Conservation (phyloP, 2,797 vertebrate species). For the Hippoglossus hippoglossus region DNA sequence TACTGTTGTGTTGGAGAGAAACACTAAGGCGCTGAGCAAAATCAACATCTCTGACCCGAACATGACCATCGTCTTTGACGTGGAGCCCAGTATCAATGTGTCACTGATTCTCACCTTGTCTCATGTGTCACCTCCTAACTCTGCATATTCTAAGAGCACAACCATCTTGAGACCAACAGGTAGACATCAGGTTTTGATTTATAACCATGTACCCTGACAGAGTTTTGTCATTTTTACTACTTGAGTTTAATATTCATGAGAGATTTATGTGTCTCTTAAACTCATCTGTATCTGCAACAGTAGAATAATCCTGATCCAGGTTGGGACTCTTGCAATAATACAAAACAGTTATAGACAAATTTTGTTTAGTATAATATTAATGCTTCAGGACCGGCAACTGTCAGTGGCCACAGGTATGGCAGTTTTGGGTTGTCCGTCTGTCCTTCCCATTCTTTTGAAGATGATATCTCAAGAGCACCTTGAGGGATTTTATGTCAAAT, state of each 20-base stretch:
- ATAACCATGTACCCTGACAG: background rate
- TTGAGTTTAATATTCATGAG: background rate
- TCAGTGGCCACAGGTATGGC: no score
- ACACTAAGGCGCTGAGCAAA: constrained; percentile 31
- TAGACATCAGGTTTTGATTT: constrained; percentile 35
- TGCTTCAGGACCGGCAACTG: no score
- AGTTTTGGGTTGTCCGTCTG: no score
- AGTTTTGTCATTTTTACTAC: background rate
- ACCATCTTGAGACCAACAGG: constrained; percentile 67
- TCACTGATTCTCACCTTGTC: constrained; percentile 69
- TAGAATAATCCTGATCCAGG: background rate
- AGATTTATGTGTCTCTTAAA: background rate
- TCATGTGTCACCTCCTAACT: constrained; percentile 40
- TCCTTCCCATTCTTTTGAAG: no score
- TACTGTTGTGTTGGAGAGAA: constrained; percentile 41
- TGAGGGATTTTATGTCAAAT: no score
- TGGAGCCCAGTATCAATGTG: constrained; percentile 63
- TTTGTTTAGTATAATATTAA: background rate
- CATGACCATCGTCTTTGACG: constrained; percentile 69
- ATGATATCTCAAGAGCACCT: no score
- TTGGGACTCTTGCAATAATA: background rate
- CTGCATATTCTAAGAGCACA: constrained; percentile 13
- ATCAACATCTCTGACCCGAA: constrained; percentile 76
- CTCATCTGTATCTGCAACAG: background rate
- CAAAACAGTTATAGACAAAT: background rate